phyloP scores from a whole-genome alignment of 2,888 invertebrate species.

The Rhamnusium bicolor region DNA sequence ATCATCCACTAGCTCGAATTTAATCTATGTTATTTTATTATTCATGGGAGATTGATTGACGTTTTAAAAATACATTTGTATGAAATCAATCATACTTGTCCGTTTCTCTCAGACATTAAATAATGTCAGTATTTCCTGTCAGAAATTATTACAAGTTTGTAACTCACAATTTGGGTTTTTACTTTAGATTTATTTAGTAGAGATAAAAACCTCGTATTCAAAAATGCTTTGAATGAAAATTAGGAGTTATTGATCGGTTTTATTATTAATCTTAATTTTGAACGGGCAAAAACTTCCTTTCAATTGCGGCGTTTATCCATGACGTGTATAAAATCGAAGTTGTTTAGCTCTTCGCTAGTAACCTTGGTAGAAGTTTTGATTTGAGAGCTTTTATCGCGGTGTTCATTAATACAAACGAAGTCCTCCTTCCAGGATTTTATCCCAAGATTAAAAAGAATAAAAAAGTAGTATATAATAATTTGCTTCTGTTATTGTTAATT shows the following conservation, averaged over 20 bases:
- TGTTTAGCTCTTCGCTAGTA: background rate
- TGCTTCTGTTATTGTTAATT: background rate
- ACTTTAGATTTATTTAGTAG: background rate
- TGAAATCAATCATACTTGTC: background rate
- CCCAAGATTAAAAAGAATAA: no score
- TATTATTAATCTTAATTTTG: slow-evolving; percentile 25
- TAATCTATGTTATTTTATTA: background rate
- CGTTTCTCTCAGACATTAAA: background rate
- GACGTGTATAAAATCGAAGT: slow-evolving; percentile 10
- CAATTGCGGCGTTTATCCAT: slow-evolving; percentile 15
- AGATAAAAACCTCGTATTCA: background rate
- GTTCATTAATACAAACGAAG: background rate
- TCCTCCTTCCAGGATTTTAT: background rate
- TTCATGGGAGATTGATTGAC: slow-evolving; percentile 5
- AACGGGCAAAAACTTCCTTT: slow-evolving; percentile 7
- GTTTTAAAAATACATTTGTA: slow-evolving; percentile 11
- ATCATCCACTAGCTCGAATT: background rate
- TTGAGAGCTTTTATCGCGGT: no score
- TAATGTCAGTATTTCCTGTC: background rate
- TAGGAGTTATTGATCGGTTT: slow-evolving; percentile 10
- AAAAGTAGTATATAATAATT: no score
- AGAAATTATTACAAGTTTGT: background rate
- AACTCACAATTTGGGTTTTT: background rate
- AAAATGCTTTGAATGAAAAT: slow-evolving; percentile 2
- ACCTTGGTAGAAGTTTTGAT: slow-evolving; percentile 20